Base-by-base conservation (phyloP, 2,797 vertebrate genomes). In the Tadarida brasiliensis region DNA sequence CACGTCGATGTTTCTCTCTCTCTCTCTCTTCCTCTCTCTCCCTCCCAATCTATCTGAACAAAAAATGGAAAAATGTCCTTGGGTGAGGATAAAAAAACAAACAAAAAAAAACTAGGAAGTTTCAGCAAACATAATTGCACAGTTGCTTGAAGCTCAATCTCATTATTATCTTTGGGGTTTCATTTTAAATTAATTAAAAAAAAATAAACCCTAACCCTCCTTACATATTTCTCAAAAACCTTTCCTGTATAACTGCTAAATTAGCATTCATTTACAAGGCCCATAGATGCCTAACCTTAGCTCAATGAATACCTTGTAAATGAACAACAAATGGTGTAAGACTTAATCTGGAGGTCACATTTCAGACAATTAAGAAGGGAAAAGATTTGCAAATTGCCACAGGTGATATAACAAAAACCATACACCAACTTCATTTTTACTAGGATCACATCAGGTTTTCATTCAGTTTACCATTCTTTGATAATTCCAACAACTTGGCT, bases 311-410 rank as follows among this genome's bases (percentile, higher is more conserved):
- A 39, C 49, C 68, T 93, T 81, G 84, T 87, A 56, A 96, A 89
- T 83, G 57, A 95, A 33, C 84, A 89, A 94, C 8, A 1, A 91
- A 81, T 65, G 14, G 51, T 39, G 1, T 51, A 61, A 33, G 14
- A 88, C 33, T 95, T 70, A 86, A 86, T 26, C n/a, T 87, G 56
- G 56, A 92, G 61, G 51, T 87, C 77, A 87, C 71, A 94, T 51
- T 95, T 96, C 82, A 95, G 70, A 91, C 92, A 95, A 93, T 89
- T 65, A 47, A 54, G 19, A 76, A 54, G 30, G 67, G 86, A 44
- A 91, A 70, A 71, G 7, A 54, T 63, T 35, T 35, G 54, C 65
- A 84, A 90, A 61, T 6, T 76, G 63, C 26, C 78, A 67, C 71
- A 83, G 86, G 14, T 63, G 28, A 33, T 56, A 78, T 14, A 63